Base-by-base conservation (phyloP, 2,888 invertebrate species). In the Fissipunctia ypsillon region DNA sequence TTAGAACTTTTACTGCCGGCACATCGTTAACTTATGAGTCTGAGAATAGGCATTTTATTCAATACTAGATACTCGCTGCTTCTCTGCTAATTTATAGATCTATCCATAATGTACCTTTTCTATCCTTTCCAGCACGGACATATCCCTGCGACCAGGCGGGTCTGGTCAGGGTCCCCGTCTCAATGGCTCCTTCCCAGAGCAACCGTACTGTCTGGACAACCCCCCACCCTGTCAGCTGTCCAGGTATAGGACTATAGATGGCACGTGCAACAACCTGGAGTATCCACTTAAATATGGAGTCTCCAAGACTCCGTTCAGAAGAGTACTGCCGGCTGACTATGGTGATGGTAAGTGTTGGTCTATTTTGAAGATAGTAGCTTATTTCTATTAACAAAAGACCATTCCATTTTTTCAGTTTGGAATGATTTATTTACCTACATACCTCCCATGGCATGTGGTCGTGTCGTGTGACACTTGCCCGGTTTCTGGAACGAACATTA, bases 321-420 rank as follows among this genome's bases (percentile, higher is more conserved):
- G 98, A 88, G 96, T 97, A n/a, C 90, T 98, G 10, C 97, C 97
- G 0, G 97, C 98, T 0, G 97, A 97, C 88, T 99, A 98, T 90
- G 97, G 97, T 16, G 98, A 99, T 90, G 98, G 98, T 95, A 96
- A 95, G 91, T 89, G 85, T 7, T 52, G 16, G 6, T 50, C 16
- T 64, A 3, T 31, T 64, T 64, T 64, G 10, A 19, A 48, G 38
- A 38, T 38, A 38, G 35, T 3, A 0, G 9, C 35, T 6, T 35
- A 35, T 35, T 35, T 35, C 35, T 35, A 35, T 6, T 35, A 35
- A 35, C 3, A 35, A 35, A 35, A 35, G 35, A 35, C 35, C 35
- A 6, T 35, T 6, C 35, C 35, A 0, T 35, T 35, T 35, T 35
- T 35, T 35, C 35, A 35, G 6, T 35, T 35, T 35, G 35, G 35